Evolutionary conservation across 2,888 invertebrate species (phyloP), one percentile per base, ranked within the genome.

Genomic region (Volucella inanis): DNA sequence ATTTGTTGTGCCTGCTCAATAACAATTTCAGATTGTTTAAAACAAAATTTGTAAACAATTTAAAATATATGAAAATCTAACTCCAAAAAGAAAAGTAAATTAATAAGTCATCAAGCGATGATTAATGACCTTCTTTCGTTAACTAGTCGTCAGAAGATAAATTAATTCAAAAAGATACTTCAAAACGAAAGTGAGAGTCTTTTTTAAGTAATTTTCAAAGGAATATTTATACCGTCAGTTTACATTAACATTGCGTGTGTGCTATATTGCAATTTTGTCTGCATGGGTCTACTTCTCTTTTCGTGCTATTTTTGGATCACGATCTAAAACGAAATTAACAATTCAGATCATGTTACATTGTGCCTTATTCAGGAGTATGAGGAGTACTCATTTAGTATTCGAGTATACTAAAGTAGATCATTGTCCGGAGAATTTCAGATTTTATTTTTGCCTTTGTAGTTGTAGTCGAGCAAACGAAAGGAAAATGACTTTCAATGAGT

Each of bases 321-420:
- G 81, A 55, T 57, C 39, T n/a, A 50, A 67, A 62, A 39, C 79
- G 76, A 87, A 85, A 68, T 85, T 55, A 55, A 64, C 65, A 90
- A 90, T 90, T n/a, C 90, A 90, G 93, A 94, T 94, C 94, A 93
- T 93, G 92, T 94, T 94, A 93, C 94, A 92, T 90, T 93, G 93
- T 91, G 91, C 94, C 94, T 94, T 94, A 94, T 94, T 94, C 75
- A 75, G 75, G 93, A 94, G 94, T 31, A 6, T 31, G 31, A 31
- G 31, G 31, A 31, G 31, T 31, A 6, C 31, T 31, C 31, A 1
- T 31, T 22, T 6, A 6, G 31, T 31, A 31, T 31, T 31, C 31
- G 31, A 31, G 6, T 93, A 93, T 93, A 94, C 92, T 15, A 38
- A 45, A 41, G 3, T 11, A 47, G 47, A 64, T 61, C 50, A 49